phyloP scores from a whole-genome alignment of 1,140 invertebrate genomes.

The Magallana angulata region DNA sequence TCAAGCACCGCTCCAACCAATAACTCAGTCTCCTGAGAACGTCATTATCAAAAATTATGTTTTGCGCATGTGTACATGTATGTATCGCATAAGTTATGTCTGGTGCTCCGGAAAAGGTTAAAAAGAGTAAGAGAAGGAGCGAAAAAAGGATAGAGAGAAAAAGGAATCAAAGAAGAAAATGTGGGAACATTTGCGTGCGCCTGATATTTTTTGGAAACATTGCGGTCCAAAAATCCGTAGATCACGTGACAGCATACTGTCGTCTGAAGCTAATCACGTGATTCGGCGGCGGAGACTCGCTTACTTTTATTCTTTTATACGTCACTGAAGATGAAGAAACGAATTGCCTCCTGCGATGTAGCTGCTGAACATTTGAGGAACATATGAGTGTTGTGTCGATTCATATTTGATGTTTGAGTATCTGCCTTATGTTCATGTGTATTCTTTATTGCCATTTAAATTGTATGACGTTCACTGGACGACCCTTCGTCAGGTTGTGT shows the following conservation, averaged over 20 bases:
- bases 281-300: not conserved
- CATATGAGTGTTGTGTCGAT: not conserved
- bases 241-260: not conserved
- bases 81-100: not conserved
- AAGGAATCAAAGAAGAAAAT: not conserved
- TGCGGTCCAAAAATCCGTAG: not conserved
- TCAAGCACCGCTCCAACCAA: conserved; percentile 69
- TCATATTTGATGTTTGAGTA: not conserved
- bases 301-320: not conserved
- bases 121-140: too few relatives aligned
- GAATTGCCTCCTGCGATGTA: not conserved
- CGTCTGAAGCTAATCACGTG: not conserved
- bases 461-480: not conserved
- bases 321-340: not conserved
- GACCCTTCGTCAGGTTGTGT: not conserved
- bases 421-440: not conserved
- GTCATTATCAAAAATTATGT: too few relatives aligned
- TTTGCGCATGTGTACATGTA: not conserved
- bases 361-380: conserved; percentile 1
- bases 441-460: not conserved
- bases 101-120: too few relatives aligned
- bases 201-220: not conserved
- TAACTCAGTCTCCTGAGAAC: conserved; percentile 16
- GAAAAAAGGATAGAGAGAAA: not conserved
- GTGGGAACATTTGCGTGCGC: not conserved